Evolutionary conservation across 2,113 vertebrate species (phyloP), one percentile per base, ranked within the genome.

Genomic region (Pterocles gutturalis): DNA sequence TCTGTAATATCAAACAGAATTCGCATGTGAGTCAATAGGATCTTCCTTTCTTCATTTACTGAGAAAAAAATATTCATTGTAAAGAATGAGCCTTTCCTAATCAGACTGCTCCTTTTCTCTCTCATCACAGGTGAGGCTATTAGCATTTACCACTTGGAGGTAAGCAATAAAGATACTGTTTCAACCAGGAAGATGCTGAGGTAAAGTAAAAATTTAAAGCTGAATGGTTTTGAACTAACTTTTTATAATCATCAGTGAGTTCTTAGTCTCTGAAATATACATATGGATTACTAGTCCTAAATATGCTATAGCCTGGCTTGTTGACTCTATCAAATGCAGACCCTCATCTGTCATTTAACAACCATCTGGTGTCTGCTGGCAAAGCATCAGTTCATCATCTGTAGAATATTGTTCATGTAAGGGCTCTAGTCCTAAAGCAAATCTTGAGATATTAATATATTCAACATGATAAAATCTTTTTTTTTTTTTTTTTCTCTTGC

Each of bases 311-410:
- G 38, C 13, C 81, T 87, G 38, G 38, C 92, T 93, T 96, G 81
- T 95, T 97, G 86, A 89, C 83, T 96, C 80, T 89, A 28, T 91
- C 71, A 87, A 95, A 96, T 41, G 34, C 80, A 96, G 33, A 91
- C 49, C 67, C 86, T 97, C 77, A 88, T 85, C 86, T 96, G 80
- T 89, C 94, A 81, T 94, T 94, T 96, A 97, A 82, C 25, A 88
- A 70, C 93, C 96, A 97, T 96, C 94, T 97, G 93, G 24, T 95
- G 57, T 90, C 78, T 96, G 82, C 88, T 97, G 92, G 92, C 72
- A 95, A 92, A 93, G n/a, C 25, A 90, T 60, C 43, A 51, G 53
- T 96, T 86, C 75, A 88, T 96, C 86, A 94, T 91, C 76, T 90
- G 67, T 79, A 96, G 83, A 78, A 87, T 83, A 75, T 51, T 83